Evolutionary conservation across 2,888 invertebrate genomes (phyloP).

Genomic region (Platynereis dumerilii): DNA sequence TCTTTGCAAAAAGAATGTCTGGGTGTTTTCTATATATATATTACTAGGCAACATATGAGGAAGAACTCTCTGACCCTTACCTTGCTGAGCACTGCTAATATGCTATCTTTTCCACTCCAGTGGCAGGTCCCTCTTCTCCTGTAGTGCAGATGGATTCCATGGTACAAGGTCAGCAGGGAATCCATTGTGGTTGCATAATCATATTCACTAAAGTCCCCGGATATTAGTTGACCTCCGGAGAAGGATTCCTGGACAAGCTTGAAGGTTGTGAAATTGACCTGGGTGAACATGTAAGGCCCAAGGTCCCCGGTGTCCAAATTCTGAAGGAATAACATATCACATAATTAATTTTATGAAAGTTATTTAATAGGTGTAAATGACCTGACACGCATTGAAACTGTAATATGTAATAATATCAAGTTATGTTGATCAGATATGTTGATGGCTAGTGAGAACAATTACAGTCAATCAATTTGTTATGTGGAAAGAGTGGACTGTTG

Average conservation of each 20-base stretch:
- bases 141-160: slow-evolving; percentile 26
- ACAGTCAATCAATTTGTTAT: no score
- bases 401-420: no score
- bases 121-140: slow-evolving; percentile 22
- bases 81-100: slow-evolving; percentile 17
- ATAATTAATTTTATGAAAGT: no score
- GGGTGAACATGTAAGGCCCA: slow-evolving; percentile 27
- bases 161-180: slow-evolving; percentile 33
- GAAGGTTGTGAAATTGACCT: slow-evolving; percentile 35
- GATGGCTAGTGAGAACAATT: no score
- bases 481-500: no score
- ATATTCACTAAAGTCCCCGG: slow-evolving; percentile 9
- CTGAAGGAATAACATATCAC: slow-evolving; percentile 25
- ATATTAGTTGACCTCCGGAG: not conserved
- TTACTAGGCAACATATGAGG: no score
- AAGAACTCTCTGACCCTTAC: no score
- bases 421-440: no score
- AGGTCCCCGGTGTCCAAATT: slow-evolving; percentile 21
- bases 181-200: slow-evolving; percentile 33
- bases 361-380: no score
- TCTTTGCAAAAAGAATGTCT: no score
- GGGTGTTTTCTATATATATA: no score
- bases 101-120: slow-evolving; percentile 26
- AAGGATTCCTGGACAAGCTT: slow-evolving; percentile 26
- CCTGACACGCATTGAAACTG: no score